Evolutionary conservation across 2,888 invertebrate genomes (phyloP).

Genomic region (Tipula lateralis): DNA sequence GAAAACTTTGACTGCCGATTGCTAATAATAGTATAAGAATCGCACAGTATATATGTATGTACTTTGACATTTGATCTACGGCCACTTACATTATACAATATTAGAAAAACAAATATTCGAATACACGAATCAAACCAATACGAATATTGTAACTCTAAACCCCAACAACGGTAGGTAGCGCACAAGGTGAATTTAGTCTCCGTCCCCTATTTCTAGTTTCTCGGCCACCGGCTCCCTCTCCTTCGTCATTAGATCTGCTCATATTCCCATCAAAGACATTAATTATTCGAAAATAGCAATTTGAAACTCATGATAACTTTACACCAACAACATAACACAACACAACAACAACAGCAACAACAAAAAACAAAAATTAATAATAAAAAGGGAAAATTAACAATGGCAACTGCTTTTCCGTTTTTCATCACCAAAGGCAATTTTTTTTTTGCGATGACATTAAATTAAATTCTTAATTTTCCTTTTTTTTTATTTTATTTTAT

Average conservation of each 20-base stretch:
- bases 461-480: conserved; percentile 9
- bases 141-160: not conserved
- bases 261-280: conserved; percentile 19
- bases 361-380: conserved; percentile 14
- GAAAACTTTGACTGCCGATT: too few species aligned
- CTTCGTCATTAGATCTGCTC: not conserved
- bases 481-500: not conserved
- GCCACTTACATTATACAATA: not conserved
- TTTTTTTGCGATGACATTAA: conserved; percentile 12
- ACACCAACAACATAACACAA: conserved; percentile 20
- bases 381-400: conserved; percentile 24
- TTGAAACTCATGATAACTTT: conserved; percentile 11
- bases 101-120: not conserved
- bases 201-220: too few species aligned
- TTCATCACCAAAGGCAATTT: conserved; percentile 24
- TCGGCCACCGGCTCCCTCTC: not conserved
- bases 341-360: not conserved
- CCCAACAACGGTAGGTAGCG: not conserved
- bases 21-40: too few species aligned
- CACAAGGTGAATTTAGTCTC: not conserved
- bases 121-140: not conserved
- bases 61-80: not conserved
- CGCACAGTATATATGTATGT: too few species aligned
- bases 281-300: conserved; percentile 4
- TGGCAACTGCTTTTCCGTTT: conserved; percentile 24